Evolutionary conservation across 2,888 invertebrate genomes (phyloP), one percentile per base, ranked within the genome.

Genomic region (Microctonus hyperodae): DNA sequence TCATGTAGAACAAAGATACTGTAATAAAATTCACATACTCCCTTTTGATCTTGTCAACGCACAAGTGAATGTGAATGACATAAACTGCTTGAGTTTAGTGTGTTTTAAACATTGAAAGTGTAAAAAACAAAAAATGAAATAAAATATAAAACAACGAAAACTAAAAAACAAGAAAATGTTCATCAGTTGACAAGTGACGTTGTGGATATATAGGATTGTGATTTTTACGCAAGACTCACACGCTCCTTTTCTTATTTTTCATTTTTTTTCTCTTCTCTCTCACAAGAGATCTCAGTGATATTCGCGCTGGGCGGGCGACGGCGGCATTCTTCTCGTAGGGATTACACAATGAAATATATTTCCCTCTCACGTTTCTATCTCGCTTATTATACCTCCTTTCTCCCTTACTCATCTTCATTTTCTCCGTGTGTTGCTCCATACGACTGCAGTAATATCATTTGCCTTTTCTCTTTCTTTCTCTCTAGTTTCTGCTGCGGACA

Each of bases 261-360:
- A 28, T 40, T n/a, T 40, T 20, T 62, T 65, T 62, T 57, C 53
- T 25, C 33, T n/a, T 11, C 31, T 40, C 50, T 56, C 7, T n/a
- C 6, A 16, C 16, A 44, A 44, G 20, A n/a, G n/a, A n/a, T 44
- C 44, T 33, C 48, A 13, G 65, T 20, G 51, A 37, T 60, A 44
- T 61, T 56, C 56, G 37, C 50, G 40, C 22, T 66, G 57, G 68
- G 65, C 55, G 56, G 65, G 61, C 67, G 64, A 55, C 66, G 55
- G 58, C 59, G 73, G 72, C 74, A 79, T 75, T 74, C 74, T 74
- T 76, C 76, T 67, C 69, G 74, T 73, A 69, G 74, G 79, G 80
- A 82, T 82, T 82, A 81, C 79, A 82, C 82, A 81, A 82, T 81
- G 81, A 82, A 81, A 81, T 82, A 82, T 81, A 82, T 79, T 79